Base-by-base conservation (phyloP, 2,797 vertebrate species). In the Parauchenoglanis ngamensis region DNA sequence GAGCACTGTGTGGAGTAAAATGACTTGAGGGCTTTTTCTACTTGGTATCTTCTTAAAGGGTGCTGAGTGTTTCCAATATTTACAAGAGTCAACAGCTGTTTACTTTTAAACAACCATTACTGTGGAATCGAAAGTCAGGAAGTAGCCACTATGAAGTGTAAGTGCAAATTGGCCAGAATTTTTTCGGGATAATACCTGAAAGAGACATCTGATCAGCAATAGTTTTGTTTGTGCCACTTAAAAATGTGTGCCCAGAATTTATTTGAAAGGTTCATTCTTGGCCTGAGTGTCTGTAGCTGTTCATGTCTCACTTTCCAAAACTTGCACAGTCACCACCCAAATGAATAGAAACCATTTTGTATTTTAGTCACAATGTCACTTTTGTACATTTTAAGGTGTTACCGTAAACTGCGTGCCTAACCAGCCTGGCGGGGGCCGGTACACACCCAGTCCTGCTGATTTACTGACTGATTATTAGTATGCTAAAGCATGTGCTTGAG, bases 401-500 rank as follows among this genome's bases (percentile, higher is more conserved):
- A 35, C 54, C 28, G 28, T 31, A 77, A 85, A 73, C 72, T n/a
- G 63, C 46, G 17, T 81, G 46, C 23, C 59, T 76, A 81, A 89
- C 31, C 86, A 31, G 28, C 52, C 73, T 46, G 78, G 77, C 52
- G 75, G 83, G 19, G 73, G 76, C 40, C 46, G 35, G 52, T 63
- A 70, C 57, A 52, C 46, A 49, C 25, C 85, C 23, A 81, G 28
- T 83, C 70, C 65, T 85, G 54, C 86, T 89, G 88, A 89, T 87
- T 88, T 89, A 90, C 73, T 17, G 87, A 35, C 76, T 89, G 86
- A 89, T 88, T 88, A 89, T 85, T 88, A 46, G 79, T 73, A 40
- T 40, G 52, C 75, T n/a, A 35, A 85, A n/a, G 56, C 54, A 67
- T 77, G 73, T 84, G 82, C 52, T 67, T 49, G 40, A 52, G 76